Percentiles rank a stretch among this genome's conserved stretches.
These are phyloP conservation scores for Sakesphorus luctuosus DNA, from an alignment of 2,113 vertebrate genomes.

Conservation along the genomic window DNA sequence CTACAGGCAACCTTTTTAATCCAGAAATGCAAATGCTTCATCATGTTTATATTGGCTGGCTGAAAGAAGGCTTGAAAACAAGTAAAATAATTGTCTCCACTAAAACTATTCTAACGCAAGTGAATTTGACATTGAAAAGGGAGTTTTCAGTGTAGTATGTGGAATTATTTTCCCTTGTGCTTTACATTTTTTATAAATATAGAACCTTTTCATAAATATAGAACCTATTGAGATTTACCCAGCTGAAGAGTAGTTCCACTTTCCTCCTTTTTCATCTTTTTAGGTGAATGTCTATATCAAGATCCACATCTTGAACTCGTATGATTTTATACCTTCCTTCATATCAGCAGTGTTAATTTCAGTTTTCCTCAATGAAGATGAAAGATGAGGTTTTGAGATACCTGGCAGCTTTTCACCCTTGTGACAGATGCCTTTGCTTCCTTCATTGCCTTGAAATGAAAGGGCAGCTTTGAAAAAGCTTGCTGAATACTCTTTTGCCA, in stretches of 20 bases:
- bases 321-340: background rate
- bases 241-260: background rate
- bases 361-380: background rate
- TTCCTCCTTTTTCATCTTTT: background rate
- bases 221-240: background rate
- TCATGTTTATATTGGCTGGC: background rate
- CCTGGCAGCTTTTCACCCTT: background rate
- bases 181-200: background rate
- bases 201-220: background rate
- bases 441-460: background rate
- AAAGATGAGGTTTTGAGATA: conserved; percentile 6
- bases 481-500: background rate
- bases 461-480: background rate
- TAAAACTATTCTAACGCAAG: background rate
- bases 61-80: background rate
- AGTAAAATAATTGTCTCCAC: background rate
- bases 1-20: background rate
- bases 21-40: background rate
- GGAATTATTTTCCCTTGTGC: background rate
- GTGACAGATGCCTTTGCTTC: background rate
- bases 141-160: background rate
- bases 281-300: background rate
- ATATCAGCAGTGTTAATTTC: background rate
- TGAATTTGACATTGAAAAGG: background rate
- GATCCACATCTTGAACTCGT: background rate